Evolutionary conservation across 2,797 vertebrate genomes (phyloP), one percentile per base, ranked within the genome.

Genomic region (Poliocrania exsul): DNA sequence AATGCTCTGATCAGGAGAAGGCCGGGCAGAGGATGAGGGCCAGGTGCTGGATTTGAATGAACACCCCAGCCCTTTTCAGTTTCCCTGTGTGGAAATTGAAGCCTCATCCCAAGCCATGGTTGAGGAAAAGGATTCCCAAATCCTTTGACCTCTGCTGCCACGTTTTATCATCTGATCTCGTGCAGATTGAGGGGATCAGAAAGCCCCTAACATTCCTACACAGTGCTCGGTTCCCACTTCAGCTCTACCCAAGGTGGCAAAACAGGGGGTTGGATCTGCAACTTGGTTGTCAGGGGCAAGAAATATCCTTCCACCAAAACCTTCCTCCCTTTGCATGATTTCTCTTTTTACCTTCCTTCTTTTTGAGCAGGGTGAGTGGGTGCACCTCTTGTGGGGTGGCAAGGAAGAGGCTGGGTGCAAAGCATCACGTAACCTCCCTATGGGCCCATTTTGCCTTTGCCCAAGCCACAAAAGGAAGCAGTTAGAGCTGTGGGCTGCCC

Each of bases 401-500:
- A 60, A 67, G 62, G 93, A 92, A 86, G 71, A 93, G 24, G 20
- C 2, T 95, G 90, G 54, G 89, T 85, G 67, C 28, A 20, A 70
- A 90, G 77, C 91, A 88, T 95, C 92, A 23, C 62, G 33, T 95
- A 81, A 85, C 72, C 75, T 81, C 37, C 9, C 86, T 44, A 15
- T 62, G 82, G 93, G 88, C 91, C 89, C 42, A 4, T 75, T 77
- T 87, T 88, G 54, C 89, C 79, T 89, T 95, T 82, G 83, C 75
- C 20, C 47, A 81, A 88, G 91, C 95, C 60, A 0, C 94, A 96
- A 94, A 84, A 86, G 92, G 93, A 94, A 96, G 78, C 91, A 87
- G 81, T 94, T 90, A 78, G 67, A 80, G 35, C 82, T 95, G 93
- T 62, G 92, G 93, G 92, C 94, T 96, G 65, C 87, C 51, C 81